Base-by-base conservation (phyloP, 2,113 vertebrate species). In the Pseudopodoces humilis region DNA sequence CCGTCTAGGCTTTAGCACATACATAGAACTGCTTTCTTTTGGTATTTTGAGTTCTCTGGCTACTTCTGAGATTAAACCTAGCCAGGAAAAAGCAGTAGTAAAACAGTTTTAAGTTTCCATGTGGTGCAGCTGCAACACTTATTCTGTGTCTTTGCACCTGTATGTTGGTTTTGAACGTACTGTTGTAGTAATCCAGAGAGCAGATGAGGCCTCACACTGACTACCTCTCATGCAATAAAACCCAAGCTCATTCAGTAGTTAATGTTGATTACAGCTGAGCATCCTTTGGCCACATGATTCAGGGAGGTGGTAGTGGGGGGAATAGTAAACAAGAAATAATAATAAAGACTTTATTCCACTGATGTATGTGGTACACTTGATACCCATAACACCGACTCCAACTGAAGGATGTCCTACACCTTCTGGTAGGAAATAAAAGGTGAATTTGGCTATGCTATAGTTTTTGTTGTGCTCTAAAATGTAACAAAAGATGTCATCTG, bases 381-480 rank as follows among this genome's bases (percentile, higher is more conserved):
- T 59, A 63, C 56, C 69, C 39, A 17, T 65, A 88, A 78, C 53
- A 74, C 39, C 67, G 71, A 1, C 71, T 82, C 63, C 70, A 63
- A 2, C 46, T n/a, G 47, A 84, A 62, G 69, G 80, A 90, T 31
- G 41, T 88, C 88, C 86, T 96, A 90, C 94, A 85, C 80, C 58
- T 93, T 93, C 79, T 92, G 46, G 85, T 88, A 88, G 88, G 85
- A 91, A 93, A 55, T 81, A 60, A 71, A 69, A 94, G 55, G 31
- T 79, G 53, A 90, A 90, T 64, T 81, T 91, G 90, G 92, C 90
- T 95, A 84, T 94, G 90, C 86, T 96, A 33, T 92, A 93, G 83
- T 95, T 97, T 96, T 89, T 89, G 84, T 96, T 95, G 74, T 95
- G 93, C 92, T 96, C 95, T 89, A 96, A 97, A 94, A 72, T 41